A percentile compares a stretch with the other conserved stretches of the same genome.
phyloP scores from a whole-genome alignment of 2,113 vertebrate genomes.

The Peucedramus taeniatus region DNA sequence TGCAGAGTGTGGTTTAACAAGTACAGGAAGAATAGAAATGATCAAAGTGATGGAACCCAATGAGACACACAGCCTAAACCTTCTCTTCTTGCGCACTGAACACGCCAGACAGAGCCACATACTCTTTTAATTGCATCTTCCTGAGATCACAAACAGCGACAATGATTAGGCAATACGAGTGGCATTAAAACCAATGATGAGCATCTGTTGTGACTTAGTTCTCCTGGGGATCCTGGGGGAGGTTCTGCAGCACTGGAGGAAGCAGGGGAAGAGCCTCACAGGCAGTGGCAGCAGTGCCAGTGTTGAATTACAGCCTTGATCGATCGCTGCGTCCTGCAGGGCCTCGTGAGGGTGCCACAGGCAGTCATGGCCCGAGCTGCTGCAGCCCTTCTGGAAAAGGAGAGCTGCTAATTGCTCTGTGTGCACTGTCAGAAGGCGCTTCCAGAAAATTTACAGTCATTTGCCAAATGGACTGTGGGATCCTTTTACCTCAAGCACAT shows the following conservation, averaged over 20 bases:
- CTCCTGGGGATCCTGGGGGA: neutral
- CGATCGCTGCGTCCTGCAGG: rapidly evolving
- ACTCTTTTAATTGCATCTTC: neutral
- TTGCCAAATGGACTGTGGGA: constrained; percentile 27
- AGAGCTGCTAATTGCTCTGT: constrained; percentile 12
- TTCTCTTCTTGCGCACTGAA: neutral
- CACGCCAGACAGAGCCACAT: neutral
- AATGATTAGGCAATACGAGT: neutral
- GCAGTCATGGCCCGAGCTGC: neutral
- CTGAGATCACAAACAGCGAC: neutral
- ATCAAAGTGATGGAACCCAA: neutral
- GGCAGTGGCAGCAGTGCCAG: neutral
- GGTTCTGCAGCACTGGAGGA: neutral
- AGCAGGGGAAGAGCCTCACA: neutral
- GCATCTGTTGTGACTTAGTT: neutral
- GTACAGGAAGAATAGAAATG: neutral
- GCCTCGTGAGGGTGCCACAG: neutral
- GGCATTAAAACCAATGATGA: neutral
- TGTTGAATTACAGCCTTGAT: neutral
- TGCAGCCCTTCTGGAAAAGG: neutral
- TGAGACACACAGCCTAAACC: neutral
- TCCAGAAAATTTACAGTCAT: neutral
- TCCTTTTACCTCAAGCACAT: neutral
- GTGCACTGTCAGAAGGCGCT: neutral
- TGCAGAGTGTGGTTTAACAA: neutral